Evolutionary conservation across 1,140 invertebrate genomes (phyloP), one percentile per base, ranked within the genome.

Genomic region (Heliconius hermathena): DNA sequence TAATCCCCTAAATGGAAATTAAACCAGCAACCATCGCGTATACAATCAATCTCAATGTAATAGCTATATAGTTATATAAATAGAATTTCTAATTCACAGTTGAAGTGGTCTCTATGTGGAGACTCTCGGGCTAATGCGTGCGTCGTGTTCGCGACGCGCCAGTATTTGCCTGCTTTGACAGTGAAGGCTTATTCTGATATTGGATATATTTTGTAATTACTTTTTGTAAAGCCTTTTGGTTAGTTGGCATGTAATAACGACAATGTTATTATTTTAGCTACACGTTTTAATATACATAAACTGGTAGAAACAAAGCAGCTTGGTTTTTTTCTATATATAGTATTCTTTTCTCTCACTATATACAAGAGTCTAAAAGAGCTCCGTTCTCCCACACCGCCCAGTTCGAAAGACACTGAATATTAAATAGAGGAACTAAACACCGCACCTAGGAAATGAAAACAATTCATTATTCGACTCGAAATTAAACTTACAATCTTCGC

Each of bases 51-150:
- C 11, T 46, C 1, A 46, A 46, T 46, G 13, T 46, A 20, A 66
- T 29, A 66, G n/a, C 11, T 66, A 66, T 26, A 66, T 66, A 66
- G 22, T 66, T 66, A 26, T 66, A 29, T 66, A 66, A 66, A 60
- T 9, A 11, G 9, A 26, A 26, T 22, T 22, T 66, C 57, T 66
- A 66, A 66, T 74, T 49, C 73, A 73, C n/a, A 26, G 8, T 46
- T 76, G 73, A 76, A 78, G 60, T 79, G 54, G 52, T 20, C 41
- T 60, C 74, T 9, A 20, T 46, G 78, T 74, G 79, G 46, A 60
- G 76, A 75, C 82, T 71, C 82, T 83, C 74, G 52, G 72, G 75
- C 78, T 87, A 87, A 87, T 87, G 85, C 85, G 85, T 87, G 85
- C 84, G 78, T 73, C 84, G 78, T 87, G 85, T 87, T 76, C 78